Evolutionary conservation across 1,140 invertebrate species (phyloP), one percentile per base, ranked within the genome.

Genomic region (Euura lappo): DNA sequence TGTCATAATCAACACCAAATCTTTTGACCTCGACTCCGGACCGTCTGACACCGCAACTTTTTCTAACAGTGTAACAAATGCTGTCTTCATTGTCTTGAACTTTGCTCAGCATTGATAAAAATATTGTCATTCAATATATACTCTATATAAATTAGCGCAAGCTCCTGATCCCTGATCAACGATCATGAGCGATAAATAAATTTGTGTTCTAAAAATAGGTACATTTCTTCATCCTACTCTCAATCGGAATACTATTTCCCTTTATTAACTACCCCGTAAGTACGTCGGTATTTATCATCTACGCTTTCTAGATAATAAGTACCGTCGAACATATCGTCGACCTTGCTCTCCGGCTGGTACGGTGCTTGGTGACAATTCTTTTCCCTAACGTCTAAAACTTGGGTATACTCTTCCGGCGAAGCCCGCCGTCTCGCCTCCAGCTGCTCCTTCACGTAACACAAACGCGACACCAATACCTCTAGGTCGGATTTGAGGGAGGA

Each of bases 301-400:
- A 99, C 91, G 76, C 91, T 88, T 65, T 90, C 91, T 65, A 99
- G 89, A 85, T 97, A 98, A 88, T 95, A 99, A 8, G 97, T 98
- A 45, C 96, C 97, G 4, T 95, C 93, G 78, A 96, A 97, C 75
- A 99, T 88, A 10, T 88, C 81, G 45, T 93, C 91, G 11, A 92
- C 88, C 66, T 90, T 88, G 11, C 92, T 92, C 3, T 90, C 88
- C 0, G 98, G 97, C 71, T 88, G 89, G 84, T 96, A 98, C 2
- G 97, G 96, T 46, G 91, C 93, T 76, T 89, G 89, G 81, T 95
- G 93, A 80, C 93, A 93, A 83, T 92, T 92, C 77, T 93, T 89
- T 81, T 98, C 94, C 77, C 96, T 90, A 6, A 93, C 84, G 79
- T 95, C 93, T 90, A 99, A 92, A 42, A 92, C 90, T 45, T 90